Evolutionary conservation across 2,113 vertebrate genomes (phyloP).

Genomic region (Leptocoma aspasia): DNA sequence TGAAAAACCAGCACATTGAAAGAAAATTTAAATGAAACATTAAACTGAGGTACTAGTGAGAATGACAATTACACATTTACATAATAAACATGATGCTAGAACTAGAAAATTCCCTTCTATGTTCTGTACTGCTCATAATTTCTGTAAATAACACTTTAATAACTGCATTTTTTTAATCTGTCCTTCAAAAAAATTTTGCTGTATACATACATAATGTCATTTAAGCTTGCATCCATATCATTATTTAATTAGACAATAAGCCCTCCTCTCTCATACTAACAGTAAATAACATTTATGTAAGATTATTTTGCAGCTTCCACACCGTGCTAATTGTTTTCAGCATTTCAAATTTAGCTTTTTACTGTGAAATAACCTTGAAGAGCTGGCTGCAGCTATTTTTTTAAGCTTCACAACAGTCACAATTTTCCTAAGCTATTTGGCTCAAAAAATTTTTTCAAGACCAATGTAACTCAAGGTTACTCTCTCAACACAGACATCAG

Average conservation of each 20-base stretch:
- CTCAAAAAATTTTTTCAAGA: neutral
- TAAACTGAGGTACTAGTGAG: neutral
- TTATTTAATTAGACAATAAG: conserved; percentile 21
- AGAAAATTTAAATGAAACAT: neutral
- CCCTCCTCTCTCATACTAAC: neutral
- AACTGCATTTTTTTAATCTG: neutral
- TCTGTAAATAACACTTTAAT: neutral
- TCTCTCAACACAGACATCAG: neutral
- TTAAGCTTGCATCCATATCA: neutral
- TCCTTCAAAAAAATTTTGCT: neutral
- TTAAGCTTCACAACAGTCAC: neutral
- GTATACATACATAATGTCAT: neutral
- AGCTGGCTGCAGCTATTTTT: neutral
- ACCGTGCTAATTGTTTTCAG: neutral
- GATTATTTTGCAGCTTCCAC: neutral
- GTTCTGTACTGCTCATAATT: neutral
- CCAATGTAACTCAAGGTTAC: neutral
- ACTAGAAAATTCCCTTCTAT: neutral
- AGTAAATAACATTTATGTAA: conserved; percentile 6
- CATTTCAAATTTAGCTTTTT: conserved; percentile 26
- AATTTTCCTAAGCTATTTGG: neutral
- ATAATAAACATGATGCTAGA: neutral
- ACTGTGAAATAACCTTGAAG: conserved; percentile 12
- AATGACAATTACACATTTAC: neutral
- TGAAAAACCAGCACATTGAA: neutral